phyloP scores from a whole-genome alignment of 2,113 vertebrate genomes.

The Hippocampus barbouri region DNA sequence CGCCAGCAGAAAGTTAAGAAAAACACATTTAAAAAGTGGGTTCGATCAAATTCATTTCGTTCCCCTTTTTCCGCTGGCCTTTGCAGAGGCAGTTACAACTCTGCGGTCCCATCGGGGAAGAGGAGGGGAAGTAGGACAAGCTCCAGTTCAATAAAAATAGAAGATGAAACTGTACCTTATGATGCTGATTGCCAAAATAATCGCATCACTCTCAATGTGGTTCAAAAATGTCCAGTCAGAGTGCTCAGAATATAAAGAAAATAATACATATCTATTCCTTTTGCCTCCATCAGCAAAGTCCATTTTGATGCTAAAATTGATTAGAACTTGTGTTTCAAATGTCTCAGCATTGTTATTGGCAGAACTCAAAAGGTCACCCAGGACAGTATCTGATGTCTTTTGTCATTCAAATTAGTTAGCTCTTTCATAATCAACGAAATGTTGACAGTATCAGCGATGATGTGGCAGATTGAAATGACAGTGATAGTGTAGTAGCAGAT shows the following conservation, averaged over 20 bases:
- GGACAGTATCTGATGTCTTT: background rate
- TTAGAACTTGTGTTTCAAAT: background rate
- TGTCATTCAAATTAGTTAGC: background rate
- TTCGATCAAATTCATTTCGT: conserved; percentile 70
- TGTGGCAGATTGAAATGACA: background rate
- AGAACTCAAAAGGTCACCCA: background rate
- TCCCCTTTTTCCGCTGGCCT: conserved; percentile 74
- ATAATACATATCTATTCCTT: conserved; percentile 1
- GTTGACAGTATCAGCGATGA: background rate
- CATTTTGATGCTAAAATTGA: background rate
- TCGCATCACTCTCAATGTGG: conserved; percentile 14
- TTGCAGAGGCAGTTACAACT: conserved; percentile 66
- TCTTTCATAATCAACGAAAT: background rate
- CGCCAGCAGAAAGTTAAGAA: conserved; percentile 19
- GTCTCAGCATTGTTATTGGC: background rate
- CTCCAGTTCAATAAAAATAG: conserved; percentile 74
- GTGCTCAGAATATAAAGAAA: conserved; percentile 8
- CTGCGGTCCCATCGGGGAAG: conserved; percentile 63
- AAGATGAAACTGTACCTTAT: conserved; percentile 49
- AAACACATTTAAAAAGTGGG: conserved; percentile 51
- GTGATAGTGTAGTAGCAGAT: background rate
- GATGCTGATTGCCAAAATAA: conserved; percentile 44
- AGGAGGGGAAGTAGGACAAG: conserved; percentile 68
- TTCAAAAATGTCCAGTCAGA: conserved; percentile 14
- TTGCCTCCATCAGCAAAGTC: background rate